Percentiles rank a stretch among this genome's conserved stretches.
phyloP scores from a whole-genome alignment of 2,113 vertebrate genomes.

The human (Homo sapiens) region GRCh38 chr1:226664501-226665000 shows the following conservation, averaged over 20 bases:
- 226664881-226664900: background rate
- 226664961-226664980: too few relatives aligned
- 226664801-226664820: background rate
- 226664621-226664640: background rate
- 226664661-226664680: slow-evolving; percentile 59
- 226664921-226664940: background rate
- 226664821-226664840: background rate
- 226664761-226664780: background rate
- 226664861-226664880: background rate
- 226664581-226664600: slow-evolving; percentile 25
- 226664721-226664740: slow-evolving; percentile 19
- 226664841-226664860: background rate
- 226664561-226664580: slow-evolving; percentile 37
- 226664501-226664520: background rate
- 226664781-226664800: background rate
- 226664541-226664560: background rate
- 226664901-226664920: background rate
- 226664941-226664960: background rate
- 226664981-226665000: background rate
- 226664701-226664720: slow-evolving; percentile 24
- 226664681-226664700: slow-evolving; percentile 70
- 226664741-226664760: slow-evolving; percentile 43
- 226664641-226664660: slow-evolving; percentile 58
- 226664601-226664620: slow-evolving; percentile 52
- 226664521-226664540: background rate